These are phyloP conservation scores for Anastrepha obliqua DNA, from an alignment of 1,140 invertebrate species.

Conservation along the genomic window DNA sequence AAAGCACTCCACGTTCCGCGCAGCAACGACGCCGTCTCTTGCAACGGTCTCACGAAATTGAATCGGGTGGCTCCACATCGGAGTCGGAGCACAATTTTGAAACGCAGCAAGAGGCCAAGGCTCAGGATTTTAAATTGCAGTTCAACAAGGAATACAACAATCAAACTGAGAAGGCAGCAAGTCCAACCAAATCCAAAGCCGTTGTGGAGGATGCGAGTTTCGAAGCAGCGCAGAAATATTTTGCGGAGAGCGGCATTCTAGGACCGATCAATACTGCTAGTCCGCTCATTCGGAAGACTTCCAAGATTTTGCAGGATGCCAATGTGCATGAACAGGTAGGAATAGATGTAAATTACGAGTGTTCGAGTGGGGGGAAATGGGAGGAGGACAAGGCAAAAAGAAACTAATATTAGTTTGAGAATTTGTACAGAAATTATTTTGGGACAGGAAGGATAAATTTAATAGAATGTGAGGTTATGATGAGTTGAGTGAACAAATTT, in stretches of 20 bases:
- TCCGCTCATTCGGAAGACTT: conserved; percentile 60
- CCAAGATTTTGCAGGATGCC: conserved; percentile 60
- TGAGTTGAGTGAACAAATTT: too few species aligned
- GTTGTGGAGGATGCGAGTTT: conserved; percentile 49
- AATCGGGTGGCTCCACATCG: conserved; percentile 57
- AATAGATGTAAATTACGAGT: neutral
- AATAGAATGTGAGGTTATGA: too few species aligned
- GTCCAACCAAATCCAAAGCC: neutral
- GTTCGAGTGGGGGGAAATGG: too few species aligned
- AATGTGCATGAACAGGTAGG: conserved; percentile 60
- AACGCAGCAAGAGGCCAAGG: neutral
- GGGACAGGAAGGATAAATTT: too few species aligned
- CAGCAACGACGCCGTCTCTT: conserved; percentile 54
- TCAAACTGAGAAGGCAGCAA: neutral
- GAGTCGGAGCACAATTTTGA: conserved; percentile 55
- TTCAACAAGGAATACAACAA: neutral
- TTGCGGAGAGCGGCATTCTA: conserved; percentile 61
- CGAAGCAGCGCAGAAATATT: conserved; percentile 60
- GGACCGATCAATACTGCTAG: conserved; percentile 55
- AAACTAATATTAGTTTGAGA: too few species aligned
- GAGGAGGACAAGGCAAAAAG: too few species aligned
- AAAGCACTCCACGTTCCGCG: conserved; percentile 15
- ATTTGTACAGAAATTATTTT: too few species aligned
- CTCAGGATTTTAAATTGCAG: conserved; percentile 5
- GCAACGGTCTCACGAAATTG: conserved; percentile 57